These are phyloP conservation scores for Gymnothorax reevesii DNA, from an alignment of 2,797 vertebrate species.

Conservation along the genomic window DNA sequence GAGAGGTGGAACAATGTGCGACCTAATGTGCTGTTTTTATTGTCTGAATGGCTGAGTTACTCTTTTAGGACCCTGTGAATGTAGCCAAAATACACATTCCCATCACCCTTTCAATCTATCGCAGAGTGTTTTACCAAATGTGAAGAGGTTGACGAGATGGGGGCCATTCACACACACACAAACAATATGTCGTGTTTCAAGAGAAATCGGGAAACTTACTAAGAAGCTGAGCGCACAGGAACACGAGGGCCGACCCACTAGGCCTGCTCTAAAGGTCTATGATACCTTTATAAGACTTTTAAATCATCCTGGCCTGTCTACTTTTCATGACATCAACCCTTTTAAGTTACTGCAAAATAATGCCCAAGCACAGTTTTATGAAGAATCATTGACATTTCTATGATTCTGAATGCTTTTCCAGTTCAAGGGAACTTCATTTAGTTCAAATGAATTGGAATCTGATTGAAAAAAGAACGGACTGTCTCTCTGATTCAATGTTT, in stretches of 20 bases:
- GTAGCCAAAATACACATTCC: conserved; percentile 16
- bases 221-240: not conserved
- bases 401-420: not conserved
- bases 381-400: not conserved
- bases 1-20: not conserved
- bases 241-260: not conserved
- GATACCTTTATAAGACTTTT: not conserved
- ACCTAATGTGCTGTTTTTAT: not conserved
- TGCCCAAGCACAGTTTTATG: not conserved
- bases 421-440: not conserved
- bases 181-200: not conserved
- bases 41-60: not conserved
- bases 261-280: not conserved
- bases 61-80: not conserved
- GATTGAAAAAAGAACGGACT: not conserved
- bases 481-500: not conserved
- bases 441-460: not conserved
- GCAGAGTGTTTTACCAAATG: not conserved
- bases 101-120: not conserved
- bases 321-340: not conserved
- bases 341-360: not conserved
- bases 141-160: not conserved
- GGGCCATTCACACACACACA: not conserved
- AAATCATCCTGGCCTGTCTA: not conserved
- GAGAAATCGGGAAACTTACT: not conserved